Evolutionary conservation across 2,888 invertebrate species (phyloP), one percentile per base, ranked within the genome.

Genomic region (Euplexia lucipara): DNA sequence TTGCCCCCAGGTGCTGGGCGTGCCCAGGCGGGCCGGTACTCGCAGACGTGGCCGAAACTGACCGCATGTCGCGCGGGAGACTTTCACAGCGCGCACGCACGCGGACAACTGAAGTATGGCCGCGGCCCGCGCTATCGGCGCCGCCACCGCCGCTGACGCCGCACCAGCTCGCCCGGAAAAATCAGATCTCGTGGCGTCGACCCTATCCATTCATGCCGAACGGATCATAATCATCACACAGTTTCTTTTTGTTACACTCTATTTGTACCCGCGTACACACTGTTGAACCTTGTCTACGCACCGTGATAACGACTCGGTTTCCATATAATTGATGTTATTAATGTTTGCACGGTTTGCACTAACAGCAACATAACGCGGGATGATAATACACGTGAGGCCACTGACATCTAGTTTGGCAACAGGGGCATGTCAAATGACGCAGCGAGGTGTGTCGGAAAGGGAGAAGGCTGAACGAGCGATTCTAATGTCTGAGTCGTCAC

Each of bases 41-140:
- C 70, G 86, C 70, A 66, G 86, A 78, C 80, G 87, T 81, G 84
- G 88, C 83, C 83, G 90, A 81, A 66, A 87, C 89, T 70, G 93
- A 86, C 83, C 94, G 94, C 94, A 94, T 94, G 85, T 78, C 88
- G 88, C 90, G 89, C 87, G 85, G 83, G 91, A 92, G 91, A 92
- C 90, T 93, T 90, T 92, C 92, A 90, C 94, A 88, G 93, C 92
- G 93, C 94, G 94, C 94, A 92, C 93, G 94, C 95, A 94, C 92
- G 86, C 92, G 90, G 81, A 83, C 88, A 88, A 94, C 94, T 93
- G 94, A 94, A 89, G 89, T 85, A 77, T 83, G 86, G 86, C 85
- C 86, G 87, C 87, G 84, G 84, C 78, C 70, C 81, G 88, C 86
- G 88, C 88, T 89, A 90, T 89, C 91, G 87, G 81, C 82, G 79